phyloP scores from a whole-genome alignment of 2,888 invertebrate species.

The Bibio marci region DNA sequence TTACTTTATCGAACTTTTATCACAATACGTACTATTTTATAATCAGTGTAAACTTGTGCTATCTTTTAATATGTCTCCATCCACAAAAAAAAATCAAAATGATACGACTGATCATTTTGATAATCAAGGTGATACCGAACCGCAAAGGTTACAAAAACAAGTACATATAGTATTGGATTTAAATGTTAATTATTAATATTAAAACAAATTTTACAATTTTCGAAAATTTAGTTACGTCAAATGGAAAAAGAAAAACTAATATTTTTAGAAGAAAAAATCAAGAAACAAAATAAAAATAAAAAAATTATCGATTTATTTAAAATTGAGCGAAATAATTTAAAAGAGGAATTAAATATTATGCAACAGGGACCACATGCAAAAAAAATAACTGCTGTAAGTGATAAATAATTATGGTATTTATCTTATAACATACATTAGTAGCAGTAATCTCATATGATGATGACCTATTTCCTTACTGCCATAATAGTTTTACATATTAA shows the following conservation, averaged over 20 bases:
- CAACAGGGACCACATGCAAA: conserved; percentile 24
- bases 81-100: conserved; percentile 19
- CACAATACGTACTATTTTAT: too few species aligned
- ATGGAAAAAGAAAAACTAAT: conserved; percentile 20
- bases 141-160: conserved; percentile 61
- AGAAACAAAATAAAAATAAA: conserved; percentile 24
- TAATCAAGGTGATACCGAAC: conserved; percentile 23
- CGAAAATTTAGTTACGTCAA: conserved; percentile 7
- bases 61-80: too few species aligned
- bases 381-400: conserved; percentile 17
- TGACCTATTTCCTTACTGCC: too few species aligned
- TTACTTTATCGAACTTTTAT: too few species aligned
- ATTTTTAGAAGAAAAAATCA: conserved; percentile 22
- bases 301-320: conserved; percentile 23
- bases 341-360: conserved; percentile 19
- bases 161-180: conserved; percentile 21
- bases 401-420: too few species aligned
- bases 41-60: too few species aligned
- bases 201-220: too few species aligned
- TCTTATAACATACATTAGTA: too few species aligned
- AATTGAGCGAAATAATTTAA: conserved; percentile 21
- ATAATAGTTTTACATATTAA: too few species aligned
- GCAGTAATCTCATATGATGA: too few species aligned
- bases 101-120: too few species aligned
- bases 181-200: neutral